phyloP scores from a whole-genome alignment of 37 sponge, comb jelly and placozoan genomes.

The Aplysina aerophoba region DNA sequence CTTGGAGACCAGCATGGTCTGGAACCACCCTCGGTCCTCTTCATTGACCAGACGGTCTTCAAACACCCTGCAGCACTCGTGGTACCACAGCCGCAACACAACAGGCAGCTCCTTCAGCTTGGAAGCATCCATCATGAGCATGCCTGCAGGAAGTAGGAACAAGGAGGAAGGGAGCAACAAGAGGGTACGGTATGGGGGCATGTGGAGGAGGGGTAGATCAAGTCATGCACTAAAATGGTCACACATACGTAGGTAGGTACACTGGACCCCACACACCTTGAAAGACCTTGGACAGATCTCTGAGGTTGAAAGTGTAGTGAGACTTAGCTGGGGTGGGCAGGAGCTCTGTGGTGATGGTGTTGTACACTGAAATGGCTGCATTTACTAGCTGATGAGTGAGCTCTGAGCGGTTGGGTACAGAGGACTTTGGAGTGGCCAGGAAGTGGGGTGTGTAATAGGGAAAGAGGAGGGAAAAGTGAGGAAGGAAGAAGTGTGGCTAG shows the following conservation, averaged over 20 bases:
- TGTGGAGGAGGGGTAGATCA: too few species aligned
- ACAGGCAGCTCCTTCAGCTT: slow-evolving; percentile 57
- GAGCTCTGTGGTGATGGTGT: slow-evolving; percentile 97
- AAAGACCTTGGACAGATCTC: slow-evolving; percentile 98
- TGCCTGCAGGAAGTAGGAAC: slow-evolving; percentile 15
- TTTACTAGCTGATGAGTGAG: slow-evolving; percentile 65
- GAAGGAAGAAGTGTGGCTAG: too few species aligned
- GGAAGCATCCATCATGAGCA: slow-evolving; percentile 62
- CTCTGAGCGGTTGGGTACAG: neutral
- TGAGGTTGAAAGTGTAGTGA: slow-evolving; percentile 99
- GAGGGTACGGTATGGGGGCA: too few species aligned
- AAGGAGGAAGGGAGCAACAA: too few species aligned
- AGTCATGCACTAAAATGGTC: too few species aligned
- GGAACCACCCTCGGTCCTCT: slow-evolving; percentile 96
- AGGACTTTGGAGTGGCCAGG: neutral
- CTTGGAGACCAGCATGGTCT: slow-evolving; percentile 63
- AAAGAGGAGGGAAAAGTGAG: too few species aligned
- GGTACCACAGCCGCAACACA: slow-evolving; percentile 90
- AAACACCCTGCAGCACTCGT: slow-evolving; percentile 95
- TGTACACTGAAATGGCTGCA: slow-evolving; percentile 84
- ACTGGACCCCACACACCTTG: slow-evolving; percentile 79
- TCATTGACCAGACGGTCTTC: slow-evolving; percentile 92
- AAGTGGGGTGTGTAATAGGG: too few species aligned
- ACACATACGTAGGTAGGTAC: too few species aligned
- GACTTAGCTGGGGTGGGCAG: slow-evolving; percentile 99